Conservation (phyloP, 1,140 invertebrate genomes). For the Leptonema lineaticorne region DNA sequence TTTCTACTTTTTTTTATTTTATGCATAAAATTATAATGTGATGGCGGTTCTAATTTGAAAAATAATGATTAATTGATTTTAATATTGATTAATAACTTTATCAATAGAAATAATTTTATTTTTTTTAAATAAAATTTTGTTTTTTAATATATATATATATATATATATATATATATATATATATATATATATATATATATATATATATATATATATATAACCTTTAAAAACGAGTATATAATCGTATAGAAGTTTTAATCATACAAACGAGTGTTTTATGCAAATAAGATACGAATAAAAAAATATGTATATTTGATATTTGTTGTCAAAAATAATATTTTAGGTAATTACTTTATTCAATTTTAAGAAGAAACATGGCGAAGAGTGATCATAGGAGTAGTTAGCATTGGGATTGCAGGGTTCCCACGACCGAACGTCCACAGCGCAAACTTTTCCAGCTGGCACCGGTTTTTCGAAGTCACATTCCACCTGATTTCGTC, state of each 20-base stretch:
- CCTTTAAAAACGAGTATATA: too few species aligned
- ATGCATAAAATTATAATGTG: too few species aligned
- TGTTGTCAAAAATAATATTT: slow-evolving; percentile 1
- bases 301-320: background rate
- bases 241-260: too few species aligned
- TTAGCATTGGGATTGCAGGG: slow-evolving; percentile 63
- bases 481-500: slow-evolving; percentile 68
- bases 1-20: too few species aligned
- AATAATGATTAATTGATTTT: too few species aligned
- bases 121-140: too few species aligned
- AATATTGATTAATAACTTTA: too few species aligned
- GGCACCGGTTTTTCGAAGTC: slow-evolving; percentile 59
- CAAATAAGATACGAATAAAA: too few species aligned
- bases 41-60: too few species aligned
- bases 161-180: background rate
- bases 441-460: slow-evolving; percentile 68
- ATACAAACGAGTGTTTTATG: too few species aligned
- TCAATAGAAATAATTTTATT: too few species aligned
- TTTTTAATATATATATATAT: background rate
- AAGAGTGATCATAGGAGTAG: slow-evolving; percentile 71
- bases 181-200: background rate
- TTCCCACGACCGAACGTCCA: slow-evolving; percentile 64
- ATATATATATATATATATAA: background rate
- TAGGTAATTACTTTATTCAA: slow-evolving; percentile 80
- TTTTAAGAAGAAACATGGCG: slow-evolving; percentile 84